Evolutionary conservation across 1,140 invertebrate species (phyloP).

Genomic region (Venustaconcha ellipsiformis): DNA sequence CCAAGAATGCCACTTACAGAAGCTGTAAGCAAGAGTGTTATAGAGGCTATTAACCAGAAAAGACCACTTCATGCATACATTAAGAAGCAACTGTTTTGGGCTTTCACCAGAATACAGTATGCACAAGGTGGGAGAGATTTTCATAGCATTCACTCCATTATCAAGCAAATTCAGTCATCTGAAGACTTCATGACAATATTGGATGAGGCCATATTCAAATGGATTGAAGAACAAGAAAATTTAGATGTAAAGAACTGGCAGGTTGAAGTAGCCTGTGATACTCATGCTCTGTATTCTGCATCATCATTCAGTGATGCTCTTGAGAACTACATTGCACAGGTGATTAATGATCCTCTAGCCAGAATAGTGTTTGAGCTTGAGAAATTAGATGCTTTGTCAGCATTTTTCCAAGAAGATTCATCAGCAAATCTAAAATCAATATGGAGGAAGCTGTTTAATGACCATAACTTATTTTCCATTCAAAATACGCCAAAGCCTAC

Average conservation of each 20-base stretch:
- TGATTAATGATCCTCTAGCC: constrained; percentile 12
- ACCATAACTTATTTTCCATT: constrained; percentile 5
- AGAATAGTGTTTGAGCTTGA: constrained; percentile 21
- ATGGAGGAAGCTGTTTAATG: neutral
- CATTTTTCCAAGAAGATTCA: constrained; percentile 16
- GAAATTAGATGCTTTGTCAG: constrained; percentile 7
- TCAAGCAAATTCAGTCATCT: constrained; percentile 24
- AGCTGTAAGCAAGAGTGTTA: constrained; percentile 9
- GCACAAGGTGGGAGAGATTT: constrained; percentile 18
- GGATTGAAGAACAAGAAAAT: neutral
- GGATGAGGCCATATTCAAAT: constrained; percentile 19
- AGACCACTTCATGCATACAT: constrained; percentile 23
- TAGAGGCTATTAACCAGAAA: constrained; percentile 24
- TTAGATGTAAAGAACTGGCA: neutral
- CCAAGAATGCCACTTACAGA: constrained; percentile 16
- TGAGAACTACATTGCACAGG: constrained; percentile 1
- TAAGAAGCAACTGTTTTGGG: constrained; percentile 42
- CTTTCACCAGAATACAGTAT: constrained; percentile 46
- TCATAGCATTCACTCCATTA: constrained; percentile 22
- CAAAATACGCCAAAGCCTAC: neutral
- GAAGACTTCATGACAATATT: constrained; percentile 19
- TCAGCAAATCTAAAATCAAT: neutral
- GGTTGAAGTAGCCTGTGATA: constrained; percentile 10
- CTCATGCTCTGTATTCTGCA: constrained; percentile 7
- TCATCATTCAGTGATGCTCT: constrained; percentile 20